Evolutionary conservation across 2,888 invertebrate genomes (phyloP), one percentile per base, ranked within the genome.

Genomic region (Tillus elongatus): DNA sequence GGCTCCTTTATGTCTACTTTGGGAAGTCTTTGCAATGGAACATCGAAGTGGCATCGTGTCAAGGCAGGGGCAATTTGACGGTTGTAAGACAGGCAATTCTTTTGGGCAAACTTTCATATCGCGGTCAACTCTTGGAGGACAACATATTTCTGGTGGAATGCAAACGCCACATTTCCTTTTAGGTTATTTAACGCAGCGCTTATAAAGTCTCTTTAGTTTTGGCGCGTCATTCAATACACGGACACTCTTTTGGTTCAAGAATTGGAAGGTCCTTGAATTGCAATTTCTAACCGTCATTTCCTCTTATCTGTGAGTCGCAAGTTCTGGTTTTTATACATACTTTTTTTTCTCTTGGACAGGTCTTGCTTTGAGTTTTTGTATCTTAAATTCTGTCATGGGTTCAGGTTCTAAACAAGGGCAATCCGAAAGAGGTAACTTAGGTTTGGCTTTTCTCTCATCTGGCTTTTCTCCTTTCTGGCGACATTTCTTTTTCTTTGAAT

Each of bases 1-100:
- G 24, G 24, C 6, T 19, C 24, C 6, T 8, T 19, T 8, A 19
- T 19, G n/a, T 19, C n/a, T 19, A 19, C 24, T 6, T 6, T 6
- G n/a, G 24, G 24, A 8, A 19, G 24, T 8, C 24, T 6, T 8
- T 19, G 24, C 24, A 19, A n/a, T 19, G 6, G 6, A 8, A 19
- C 24, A 19, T 19, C n/a, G 6, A 8, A 19, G 24, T 19, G 6
- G 24, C 24, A n/a, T 6, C 24, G 6, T 6, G 6, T 19, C 24
- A n/a, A 19, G 24, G n/a, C 24, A 19, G 6, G 24, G 24, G n/a
- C 24, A 19, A n/a, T 19, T 8, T 6, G 6, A 8, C 24, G 24
- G 6, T 19, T 19, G 6, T 19, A 19, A 19, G 24, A 19, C n/a
- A 19, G 24, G 24, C 24, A 19, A 19, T 19, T 19, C n/a, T 19